These are phyloP conservation scores for Pempheris klunzingeri DNA, from an alignment of 2,797 vertebrate genomes.

Conservation along the genomic window DNA sequence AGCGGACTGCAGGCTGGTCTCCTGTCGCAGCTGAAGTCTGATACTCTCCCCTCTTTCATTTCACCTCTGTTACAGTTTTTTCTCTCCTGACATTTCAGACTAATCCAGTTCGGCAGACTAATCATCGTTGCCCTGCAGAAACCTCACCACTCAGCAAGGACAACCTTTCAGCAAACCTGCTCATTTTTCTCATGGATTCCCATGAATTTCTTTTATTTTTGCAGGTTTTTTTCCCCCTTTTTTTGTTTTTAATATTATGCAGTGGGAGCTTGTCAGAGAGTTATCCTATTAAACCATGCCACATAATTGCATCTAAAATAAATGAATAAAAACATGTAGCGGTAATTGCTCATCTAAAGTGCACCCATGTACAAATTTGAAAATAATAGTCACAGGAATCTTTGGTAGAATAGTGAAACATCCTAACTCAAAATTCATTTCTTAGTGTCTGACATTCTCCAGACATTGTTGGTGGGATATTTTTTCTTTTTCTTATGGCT, in stretches of 20 bases:
- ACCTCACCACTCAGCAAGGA: conserved; percentile 43
- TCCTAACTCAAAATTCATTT: neutral
- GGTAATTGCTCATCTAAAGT: neutral
- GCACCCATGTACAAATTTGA: neutral
- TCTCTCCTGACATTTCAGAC: conserved; percentile 73
- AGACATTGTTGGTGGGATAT: neutral
- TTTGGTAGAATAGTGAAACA: neutral
- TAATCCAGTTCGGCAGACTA: conserved; percentile 67
- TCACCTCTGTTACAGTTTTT: conserved; percentile 64
- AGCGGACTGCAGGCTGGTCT: conserved; percentile 54
- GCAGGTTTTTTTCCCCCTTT: neutral
- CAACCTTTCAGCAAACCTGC: conserved; percentile 31
- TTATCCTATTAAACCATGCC: neutral
- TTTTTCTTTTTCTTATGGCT: neutral
- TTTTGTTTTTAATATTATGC: neutral
- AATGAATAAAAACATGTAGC: neutral
- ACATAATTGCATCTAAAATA: neutral
- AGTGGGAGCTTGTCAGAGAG: neutral
- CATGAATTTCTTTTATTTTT: neutral
- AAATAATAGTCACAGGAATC: neutral
- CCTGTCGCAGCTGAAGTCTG: conserved; percentile 66
- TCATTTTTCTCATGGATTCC: conserved; percentile 13
- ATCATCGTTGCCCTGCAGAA: conserved; percentile 70
- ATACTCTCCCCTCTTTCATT: conserved; percentile 63
- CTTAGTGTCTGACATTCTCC: neutral